Percentiles rank a stretch among this genome's conserved stretches.
These are phyloP conservation scores for Botrylloides violaceus DNA, from an alignment of 23 tunicate species.

Conservation along the genomic window DNA sequence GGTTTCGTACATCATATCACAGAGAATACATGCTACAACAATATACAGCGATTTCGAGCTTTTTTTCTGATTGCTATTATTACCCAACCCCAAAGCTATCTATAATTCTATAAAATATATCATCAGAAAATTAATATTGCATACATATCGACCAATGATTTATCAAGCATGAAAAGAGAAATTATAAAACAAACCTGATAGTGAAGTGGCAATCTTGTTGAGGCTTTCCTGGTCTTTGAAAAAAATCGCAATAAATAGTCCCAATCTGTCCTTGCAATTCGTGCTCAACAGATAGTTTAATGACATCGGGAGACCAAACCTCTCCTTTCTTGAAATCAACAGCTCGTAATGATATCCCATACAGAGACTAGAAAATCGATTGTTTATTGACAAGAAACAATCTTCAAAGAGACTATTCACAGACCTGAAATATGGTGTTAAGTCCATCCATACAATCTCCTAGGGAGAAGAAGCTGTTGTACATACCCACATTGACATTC, in stretches of 20 bases:
- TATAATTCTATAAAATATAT: too few relatives aligned
- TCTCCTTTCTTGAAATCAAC: conserved; percentile 56
- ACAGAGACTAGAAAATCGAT: conserved; percentile 35
- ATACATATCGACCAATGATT: too few relatives aligned
- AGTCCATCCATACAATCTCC: conserved; percentile 94
- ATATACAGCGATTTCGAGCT: too few relatives aligned
- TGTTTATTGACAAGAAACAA: too few relatives aligned
- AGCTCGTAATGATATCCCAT: conserved; percentile 45
- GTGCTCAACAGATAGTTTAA: conserved; percentile 58
- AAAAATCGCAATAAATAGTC: conserved; percentile 85
- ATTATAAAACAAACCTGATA: conserved; percentile 55
- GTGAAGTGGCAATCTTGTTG: conserved; percentile 98
- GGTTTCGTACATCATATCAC: too few relatives aligned
- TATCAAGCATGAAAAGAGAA: too few relatives aligned
- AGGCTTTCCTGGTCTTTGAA: conserved; percentile 67
- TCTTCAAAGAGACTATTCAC: neutral
- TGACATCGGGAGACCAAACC: conserved; percentile 74
- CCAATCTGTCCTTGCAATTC: conserved; percentile 42
- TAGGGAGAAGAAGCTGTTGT: conserved; percentile 58
- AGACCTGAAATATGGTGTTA: conserved; percentile 49
- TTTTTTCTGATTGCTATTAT: too few relatives aligned
- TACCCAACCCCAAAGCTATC: too few relatives aligned
- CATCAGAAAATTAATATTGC: too few relatives aligned
- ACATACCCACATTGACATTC: conserved; percentile 29
- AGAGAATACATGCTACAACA: too few relatives aligned